A percentile compares a stretch with the other conserved stretches of the same genome.
Evolutionary conservation across 92 coral and sea anemone genomes (phyloP).

Genomic region (Micromussa lordhowensis): DNA sequence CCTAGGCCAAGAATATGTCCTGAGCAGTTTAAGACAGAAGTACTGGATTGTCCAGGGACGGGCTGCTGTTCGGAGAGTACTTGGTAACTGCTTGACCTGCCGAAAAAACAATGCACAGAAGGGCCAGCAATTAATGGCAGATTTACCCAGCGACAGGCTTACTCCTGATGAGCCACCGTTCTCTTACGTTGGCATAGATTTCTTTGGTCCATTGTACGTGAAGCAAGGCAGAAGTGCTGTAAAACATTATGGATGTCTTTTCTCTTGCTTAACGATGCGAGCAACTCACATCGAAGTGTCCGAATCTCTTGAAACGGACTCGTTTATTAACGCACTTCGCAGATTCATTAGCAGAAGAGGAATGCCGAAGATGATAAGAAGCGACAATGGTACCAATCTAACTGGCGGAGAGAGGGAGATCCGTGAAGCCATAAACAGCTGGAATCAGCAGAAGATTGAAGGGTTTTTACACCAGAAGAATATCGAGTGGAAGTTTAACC

Average conservation of each 20-base stretch:
- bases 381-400: conserved; percentile 57
- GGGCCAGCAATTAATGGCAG: no score
- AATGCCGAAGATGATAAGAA: conserved; percentile 29
- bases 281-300: conserved; percentile 52
- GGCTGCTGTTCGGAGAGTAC: conserved; percentile 56
- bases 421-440: conserved; percentile 17
- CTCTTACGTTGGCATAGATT: conserved; percentile 49
- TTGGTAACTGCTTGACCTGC: conserved; percentile 37
- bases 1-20: conserved; percentile 49
- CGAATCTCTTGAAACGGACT: conserved; percentile 43
- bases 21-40: conserved; percentile 37
- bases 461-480: conserved; percentile 22
- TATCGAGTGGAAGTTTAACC: conserved; percentile 41
- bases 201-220: conserved; percentile 68
- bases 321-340: conserved; percentile 45
- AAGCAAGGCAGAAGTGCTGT: conserved; percentile 42
- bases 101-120: conserved; percentile 31
- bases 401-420: conserved; percentile 39
- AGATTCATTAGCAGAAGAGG: conserved; percentile 48
- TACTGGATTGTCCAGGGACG: conserved; percentile 59
- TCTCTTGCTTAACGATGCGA: conserved; percentile 43
- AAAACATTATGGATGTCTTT: conserved; percentile 48
- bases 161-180: no score
- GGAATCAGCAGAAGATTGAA: conserved; percentile 31
- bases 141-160: no score